Conservation (phyloP, 2,797 vertebrate species). For the Prionace glauca region DNA sequence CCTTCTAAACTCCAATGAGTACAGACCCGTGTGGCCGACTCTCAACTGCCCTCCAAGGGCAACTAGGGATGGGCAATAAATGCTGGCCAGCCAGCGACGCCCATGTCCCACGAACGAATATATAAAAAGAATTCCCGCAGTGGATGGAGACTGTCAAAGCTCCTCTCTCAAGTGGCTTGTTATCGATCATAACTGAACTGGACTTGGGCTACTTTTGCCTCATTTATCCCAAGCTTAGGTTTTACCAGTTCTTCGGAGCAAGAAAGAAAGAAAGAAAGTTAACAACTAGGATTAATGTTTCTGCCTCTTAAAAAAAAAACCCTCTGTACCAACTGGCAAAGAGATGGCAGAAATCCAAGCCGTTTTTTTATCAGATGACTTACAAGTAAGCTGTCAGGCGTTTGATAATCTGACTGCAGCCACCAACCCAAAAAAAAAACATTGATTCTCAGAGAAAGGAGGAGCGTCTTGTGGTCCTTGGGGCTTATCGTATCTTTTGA, state of each 20-base stretch:
- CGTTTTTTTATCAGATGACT: no score
- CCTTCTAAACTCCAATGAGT: no score
- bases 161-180: background rate
- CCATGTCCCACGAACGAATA: no score
- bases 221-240: background rate
- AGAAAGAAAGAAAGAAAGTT: background rate
- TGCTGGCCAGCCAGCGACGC: no score
- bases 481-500: background rate
- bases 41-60: no score
- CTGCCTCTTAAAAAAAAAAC: background rate
- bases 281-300: background rate
- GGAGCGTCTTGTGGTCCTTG: background rate
- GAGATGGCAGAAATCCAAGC: background rate
- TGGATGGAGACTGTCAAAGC: background rate
- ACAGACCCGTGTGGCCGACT: no score
- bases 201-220: background rate
- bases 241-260: background rate
- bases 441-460: conserved; percentile 49
- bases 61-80: no score
- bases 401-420: background rate
- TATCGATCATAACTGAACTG: background rate
- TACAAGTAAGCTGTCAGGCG: background rate
- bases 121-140: no score
- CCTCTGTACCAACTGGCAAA: background rate
- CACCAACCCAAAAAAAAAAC: conserved; percentile 42